Evolutionary conservation across 92 coral and sea anemone species (phyloP), one percentile per base, ranked within the genome.

Genomic region (Parazoanthus atlanticus): DNA sequence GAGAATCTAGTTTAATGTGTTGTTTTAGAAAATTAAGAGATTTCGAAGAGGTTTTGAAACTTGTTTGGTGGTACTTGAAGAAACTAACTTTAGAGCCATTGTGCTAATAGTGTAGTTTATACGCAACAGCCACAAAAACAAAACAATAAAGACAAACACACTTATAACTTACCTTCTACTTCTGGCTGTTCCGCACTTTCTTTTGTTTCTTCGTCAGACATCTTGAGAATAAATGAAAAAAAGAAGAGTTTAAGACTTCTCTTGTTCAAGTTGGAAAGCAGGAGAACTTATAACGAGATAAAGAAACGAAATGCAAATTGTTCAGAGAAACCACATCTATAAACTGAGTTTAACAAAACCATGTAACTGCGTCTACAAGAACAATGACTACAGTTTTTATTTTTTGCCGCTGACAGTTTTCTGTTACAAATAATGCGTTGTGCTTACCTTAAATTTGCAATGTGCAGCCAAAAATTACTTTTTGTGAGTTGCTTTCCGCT

Each of bases 121-220:
- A 75, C 79, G 17, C 43, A 25, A 47, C 49, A 19, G 1, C 28
- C n/a, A 21, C 79, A 40, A 21, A 75, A 36, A 36, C 40, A 5
- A 66, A 66, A 66, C 64, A 82, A 82, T 9, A 52, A 82, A 40
- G 19, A 65, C 61, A n/a, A 65, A 66, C 19, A 66, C 25, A 36
- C 34, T 36, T 15, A 26, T 65, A 8, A 17, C 26, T 47, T 80
- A 80, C 75, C 86, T 82, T 66, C 76, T 82, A 12, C 86, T 82
- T 66, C 76, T 82, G 25, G 54, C 25, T 67, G 75, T 17, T 38
- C 72, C 26, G 47, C n/a, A 49, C 5, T 82, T 26, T 43, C 34
- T 65, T 66, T 82, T 26, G 75, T 65, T 66, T 82, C 86, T 65
- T 82, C 61, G 41, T 66, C 86, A 38, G 86, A 82, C 86, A 82